Evolutionary conservation across 2,888 invertebrate genomes (phyloP), one percentile per base, ranked within the genome.

Genomic region (Idaea straminata): DNA sequence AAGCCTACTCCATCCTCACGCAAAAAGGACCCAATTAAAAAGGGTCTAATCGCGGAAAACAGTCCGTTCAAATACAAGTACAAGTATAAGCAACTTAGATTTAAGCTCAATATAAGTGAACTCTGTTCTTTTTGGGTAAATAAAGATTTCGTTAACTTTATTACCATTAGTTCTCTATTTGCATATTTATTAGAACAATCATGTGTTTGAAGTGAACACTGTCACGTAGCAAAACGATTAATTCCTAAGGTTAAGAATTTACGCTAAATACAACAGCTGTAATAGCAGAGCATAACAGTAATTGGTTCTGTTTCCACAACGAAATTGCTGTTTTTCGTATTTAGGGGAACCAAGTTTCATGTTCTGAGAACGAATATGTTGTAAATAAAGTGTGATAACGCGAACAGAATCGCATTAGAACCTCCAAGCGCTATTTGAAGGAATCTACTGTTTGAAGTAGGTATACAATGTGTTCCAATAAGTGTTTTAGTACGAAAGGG

Each of bases 271-370:
- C 65, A 61, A 65, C 63, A 63, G 59, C 57, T 62, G 35, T 64
- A 66, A 63, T 70, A 61, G 61, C 36, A 34, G 59, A 65, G 35
- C 47, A 63, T 67, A 66, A 72, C 64, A 61, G 67, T 72, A 70
- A 67, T 69, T 63, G 67, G 62, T 62, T 67, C 58, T 64, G 66
- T 72, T 70, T 66, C 65, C 60, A 60, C 58, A 66, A 69, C 64
- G 62, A 68, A 70, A 67, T 70, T 65, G 64, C 70, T 64, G 66
- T 64, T 67, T 62, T 63, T 62, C 64, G 66, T 65, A 61, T 64
- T 61, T 64, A 65, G 25, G 13, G 15, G 34, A 16, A 59, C 59
- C 59, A 25, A 59, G 59, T 34, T 47, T 47, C 47, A 63, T 60
- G 47, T 61, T 62, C 59, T 15, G 35, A 35, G 13, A 25, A 59